Evolutionary conservation across 2,888 invertebrate genomes (phyloP), one percentile per base, ranked within the genome.

Genomic region (Andrena camellia): DNA sequence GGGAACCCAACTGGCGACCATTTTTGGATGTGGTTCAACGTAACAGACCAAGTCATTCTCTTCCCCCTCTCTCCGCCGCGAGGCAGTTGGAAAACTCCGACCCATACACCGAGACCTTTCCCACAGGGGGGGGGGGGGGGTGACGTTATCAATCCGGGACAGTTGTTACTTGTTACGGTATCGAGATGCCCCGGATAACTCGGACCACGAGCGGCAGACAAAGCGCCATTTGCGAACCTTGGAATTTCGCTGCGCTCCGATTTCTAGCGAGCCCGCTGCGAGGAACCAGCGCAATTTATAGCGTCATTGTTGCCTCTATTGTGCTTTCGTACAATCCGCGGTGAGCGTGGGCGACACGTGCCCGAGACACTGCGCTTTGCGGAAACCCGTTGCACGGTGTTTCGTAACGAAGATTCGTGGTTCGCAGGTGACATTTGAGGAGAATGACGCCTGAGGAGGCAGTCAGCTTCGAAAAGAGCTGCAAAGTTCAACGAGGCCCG

Each of bases 191-290:
- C 67, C 48, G 54, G 80, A 79, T 80, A 80, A 72, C n/a, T 62
- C 31, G 35, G 17, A 10, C n/a, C 26, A 59, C 63, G 29, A 26
- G 7, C 54, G 42, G 31, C 2, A n/a, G 72, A 79, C 81, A 81
- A 81, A 81, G 81, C 72, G 72, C 67, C 81, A 63, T 81, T 81
- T 26, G 68, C 62, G 63, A 62, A 26, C n/a, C 67, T n/a, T 35
- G 81, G 81, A 79, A 79, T 81, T 79, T 67, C 67, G 72, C 59
- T 66, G 77, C 64, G 73, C 79, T 79, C 80, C 67, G 81, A 72
- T 81, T 81, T 81, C 81, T 72, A 79, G 71, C 66, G 50, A 57
- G 57, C 57, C 62, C 62, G n/a, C 54, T 50, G 63, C 79, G 72
- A 81, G 72, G 66, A 57, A 72, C 81, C 50, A 33, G 13, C 2